A percentile compares a stretch with the other conserved stretches of the same genome.
phyloP scores from a whole-genome alignment of 2,888 invertebrate genomes.

The Calameuta filiformis region DNA sequence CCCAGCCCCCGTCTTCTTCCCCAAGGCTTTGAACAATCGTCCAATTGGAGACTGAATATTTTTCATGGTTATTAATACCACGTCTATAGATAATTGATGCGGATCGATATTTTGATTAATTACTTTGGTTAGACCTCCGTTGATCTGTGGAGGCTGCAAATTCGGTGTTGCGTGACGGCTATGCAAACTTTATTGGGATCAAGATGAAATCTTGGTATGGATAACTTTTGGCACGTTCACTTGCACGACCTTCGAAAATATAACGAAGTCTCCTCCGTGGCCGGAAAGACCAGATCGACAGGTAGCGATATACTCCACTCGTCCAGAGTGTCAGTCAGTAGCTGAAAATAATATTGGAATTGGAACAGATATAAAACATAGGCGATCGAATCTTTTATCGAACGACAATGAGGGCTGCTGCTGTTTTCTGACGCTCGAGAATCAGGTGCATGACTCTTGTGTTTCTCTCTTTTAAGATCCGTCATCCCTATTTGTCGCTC shows the following conservation, averaged over 20 bases:
- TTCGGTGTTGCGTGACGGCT: background rate
- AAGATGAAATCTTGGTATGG: background rate
- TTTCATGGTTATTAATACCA: background rate
- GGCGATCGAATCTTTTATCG: background rate
- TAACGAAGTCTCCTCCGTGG: background rate
- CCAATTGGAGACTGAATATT: background rate
- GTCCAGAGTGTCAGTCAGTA: background rate
- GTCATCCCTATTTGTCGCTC: background rate
- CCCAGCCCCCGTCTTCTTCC: background rate
- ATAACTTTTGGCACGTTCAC: background rate
- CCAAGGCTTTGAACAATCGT: background rate
- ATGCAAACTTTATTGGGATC: background rate
- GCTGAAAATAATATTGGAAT: background rate
- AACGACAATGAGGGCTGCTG: background rate
- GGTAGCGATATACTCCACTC: background rate
- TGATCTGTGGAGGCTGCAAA: background rate
- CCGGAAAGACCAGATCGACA: background rate
- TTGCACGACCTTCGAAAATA: background rate
- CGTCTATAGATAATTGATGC: background rate
- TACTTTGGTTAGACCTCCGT: background rate
- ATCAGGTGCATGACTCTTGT: background rate
- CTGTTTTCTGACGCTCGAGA: background rate
- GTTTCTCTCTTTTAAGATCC: background rate
- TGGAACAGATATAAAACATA: background rate
- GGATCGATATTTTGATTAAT: background rate